Base-by-base conservation (phyloP, 2,888 invertebrate species). In the Zonitis immaculata region DNA sequence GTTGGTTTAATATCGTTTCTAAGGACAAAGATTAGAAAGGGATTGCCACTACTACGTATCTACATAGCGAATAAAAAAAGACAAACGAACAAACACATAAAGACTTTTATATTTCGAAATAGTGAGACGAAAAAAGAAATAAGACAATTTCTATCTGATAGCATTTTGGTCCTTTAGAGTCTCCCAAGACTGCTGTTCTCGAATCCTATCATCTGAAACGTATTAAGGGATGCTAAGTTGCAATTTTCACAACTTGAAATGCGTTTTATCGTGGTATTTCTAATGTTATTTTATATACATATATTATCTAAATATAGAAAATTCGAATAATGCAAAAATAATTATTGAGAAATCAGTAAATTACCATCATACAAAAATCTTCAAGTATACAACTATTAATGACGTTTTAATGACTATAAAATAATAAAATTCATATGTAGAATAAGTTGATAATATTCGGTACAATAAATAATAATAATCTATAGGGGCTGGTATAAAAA, bases 151-250 rank as follows among this genome's bases (percentile, higher is more conserved):
- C 63, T 61, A 59, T 63, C 64, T 63, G 53, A 56, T 61, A 61
- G 58, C 61, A 55, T 54, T 53, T 45, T n/a, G 54, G 56, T 55
- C 55, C 51, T 52, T 52, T 39, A 42, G 52, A 56, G 49, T 59
- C 55, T 55, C 60, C 61, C 61, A 52, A 51, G 57, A 50, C 65
- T 57, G 62, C 56, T 63, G 61, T 62, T 64, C 57, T 47, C 57
- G 60, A 65, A 66, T 67, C 65, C 66, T 60, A 65, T 63, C 66
- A 64, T 64, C 63, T 57, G 57, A 66, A 67, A 66, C 65, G 64
- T 65, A 68, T 67, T 68, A 68, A 59, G 59, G 63, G 59, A 58
- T 56, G 59, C 63, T 55, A 59, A 62, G 64, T 63, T 64, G 65
- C 62, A 65, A 64, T 65, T 64, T 59, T 56, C 51, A 26, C 51